Conservation (phyloP, 2,888 invertebrate genomes). For the Choristoneura rosaceana region DNA sequence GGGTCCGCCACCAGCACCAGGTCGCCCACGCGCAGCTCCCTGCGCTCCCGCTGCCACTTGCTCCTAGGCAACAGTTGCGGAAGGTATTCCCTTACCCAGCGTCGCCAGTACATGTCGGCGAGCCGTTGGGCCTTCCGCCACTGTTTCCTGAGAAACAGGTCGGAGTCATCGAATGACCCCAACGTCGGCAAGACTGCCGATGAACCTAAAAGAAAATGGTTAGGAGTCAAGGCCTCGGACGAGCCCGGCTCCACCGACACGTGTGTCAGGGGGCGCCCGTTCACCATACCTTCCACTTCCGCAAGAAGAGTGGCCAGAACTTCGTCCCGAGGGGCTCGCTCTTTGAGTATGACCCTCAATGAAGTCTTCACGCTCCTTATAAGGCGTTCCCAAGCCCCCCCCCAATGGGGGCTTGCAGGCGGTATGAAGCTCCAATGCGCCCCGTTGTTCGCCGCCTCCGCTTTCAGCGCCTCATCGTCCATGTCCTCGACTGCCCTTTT, state of each 20-base stretch:
- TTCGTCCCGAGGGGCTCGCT: neutral
- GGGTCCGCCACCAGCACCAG: neutral
- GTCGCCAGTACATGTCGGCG: conserved; percentile 30
- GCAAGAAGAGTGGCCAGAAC: neutral
- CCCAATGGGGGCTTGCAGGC: neutral
- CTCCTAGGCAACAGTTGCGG: neutral
- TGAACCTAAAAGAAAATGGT: conserved; percentile 49
- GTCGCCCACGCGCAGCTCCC: neutral
- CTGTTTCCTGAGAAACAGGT: conserved; percentile 33
- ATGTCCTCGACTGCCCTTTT: neutral
- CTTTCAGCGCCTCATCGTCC: neutral
- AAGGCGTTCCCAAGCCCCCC: too few species aligned
- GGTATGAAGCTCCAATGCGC: neutral
- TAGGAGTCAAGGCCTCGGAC: conserved; percentile 44
- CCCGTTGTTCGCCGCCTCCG: neutral
- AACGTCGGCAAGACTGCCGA: conserved; percentile 34
- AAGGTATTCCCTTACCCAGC: conserved; percentile 16
- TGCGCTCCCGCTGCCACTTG: conserved; percentile 6
- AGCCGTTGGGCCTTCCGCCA: conserved; percentile 42
- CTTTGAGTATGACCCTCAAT: neutral
- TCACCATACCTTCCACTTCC: neutral
- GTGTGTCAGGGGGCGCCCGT: conserved; percentile 1
- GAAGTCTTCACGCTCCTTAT: neutral
- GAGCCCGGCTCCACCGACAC: conserved; percentile 34
- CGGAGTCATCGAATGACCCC: conserved; percentile 34